Percentiles rank a stretch among this genome's conserved stretches.
Conservation (phyloP, 2,113 vertebrate species). For the Hemichromis elongatus region DNA sequence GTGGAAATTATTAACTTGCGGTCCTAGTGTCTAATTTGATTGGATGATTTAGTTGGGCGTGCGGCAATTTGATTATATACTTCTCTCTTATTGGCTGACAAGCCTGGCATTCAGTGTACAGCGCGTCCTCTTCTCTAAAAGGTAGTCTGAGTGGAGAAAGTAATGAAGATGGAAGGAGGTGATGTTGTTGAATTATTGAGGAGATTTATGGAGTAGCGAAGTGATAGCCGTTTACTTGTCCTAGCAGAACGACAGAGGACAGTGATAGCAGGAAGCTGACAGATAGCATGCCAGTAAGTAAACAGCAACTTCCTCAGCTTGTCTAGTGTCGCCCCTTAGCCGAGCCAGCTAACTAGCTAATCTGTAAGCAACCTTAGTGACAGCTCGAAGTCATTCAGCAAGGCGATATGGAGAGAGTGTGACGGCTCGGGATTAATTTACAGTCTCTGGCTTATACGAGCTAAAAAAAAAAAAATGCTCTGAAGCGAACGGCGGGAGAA, state of each 20-base stretch:
- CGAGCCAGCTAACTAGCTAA: slow-evolving; percentile 59
- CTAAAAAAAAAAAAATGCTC: not conserved
- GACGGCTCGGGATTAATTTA: slow-evolving; percentile 13
- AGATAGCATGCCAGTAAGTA: slow-evolving; percentile 78
- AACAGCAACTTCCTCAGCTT: slow-evolving; percentile 14
- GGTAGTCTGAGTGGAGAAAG: slow-evolving; percentile 73
- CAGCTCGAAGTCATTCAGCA: slow-evolving; percentile 53
- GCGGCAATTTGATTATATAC: not conserved
- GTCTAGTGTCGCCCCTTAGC: slow-evolving; percentile 42
- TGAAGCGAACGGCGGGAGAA: not conserved
- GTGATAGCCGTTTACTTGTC: slow-evolving; percentile 12
- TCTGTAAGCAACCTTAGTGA: slow-evolving; percentile 40
- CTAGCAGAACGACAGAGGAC: slow-evolving; percentile 6
- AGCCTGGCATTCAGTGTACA: slow-evolving; percentile 21
- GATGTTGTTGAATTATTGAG: slow-evolving; percentile 69
- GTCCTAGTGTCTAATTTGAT: not conserved
- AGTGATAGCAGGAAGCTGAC: slow-evolving; percentile 9
- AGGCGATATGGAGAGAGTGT: not conserved
- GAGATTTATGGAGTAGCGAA: slow-evolving; percentile 59
- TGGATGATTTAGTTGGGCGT: slow-evolving; percentile 20
- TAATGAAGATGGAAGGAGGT: slow-evolving; percentile 71
- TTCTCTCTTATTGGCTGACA: slow-evolving; percentile 49
- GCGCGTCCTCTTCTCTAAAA: slow-evolving; percentile 14
- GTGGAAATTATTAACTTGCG: slow-evolving; percentile 52
- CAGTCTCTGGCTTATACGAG: not conserved